Conservation (phyloP, 35 echinoderm and acorn worm genomes). For the Apostichopus californicus region DNA sequence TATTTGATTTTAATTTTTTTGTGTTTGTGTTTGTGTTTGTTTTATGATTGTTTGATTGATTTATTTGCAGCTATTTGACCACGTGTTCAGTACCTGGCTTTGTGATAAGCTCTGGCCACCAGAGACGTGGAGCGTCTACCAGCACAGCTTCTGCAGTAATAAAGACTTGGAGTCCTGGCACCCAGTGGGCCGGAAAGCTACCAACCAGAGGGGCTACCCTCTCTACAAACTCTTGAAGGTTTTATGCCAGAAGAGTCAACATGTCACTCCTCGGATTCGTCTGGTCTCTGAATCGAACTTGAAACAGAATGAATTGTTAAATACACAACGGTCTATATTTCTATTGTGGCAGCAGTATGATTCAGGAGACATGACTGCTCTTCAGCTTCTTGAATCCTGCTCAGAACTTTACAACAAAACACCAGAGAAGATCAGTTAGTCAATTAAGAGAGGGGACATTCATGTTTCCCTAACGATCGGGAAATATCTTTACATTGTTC, state of each 20-base stretch:
- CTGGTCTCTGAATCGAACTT: not conserved
- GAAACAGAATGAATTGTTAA: not conserved
- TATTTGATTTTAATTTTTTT: no score
- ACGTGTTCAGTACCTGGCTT: not conserved
- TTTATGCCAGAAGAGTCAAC: not conserved
- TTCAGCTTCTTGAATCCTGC: not conserved
- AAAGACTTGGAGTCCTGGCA: not conserved
- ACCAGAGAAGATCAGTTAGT: no score
- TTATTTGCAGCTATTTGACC: not conserved
- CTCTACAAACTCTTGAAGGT: not conserved
- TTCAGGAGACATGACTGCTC: not conserved
- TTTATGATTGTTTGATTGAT: not conserved
- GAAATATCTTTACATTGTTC: no score
- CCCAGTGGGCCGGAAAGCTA: not conserved
- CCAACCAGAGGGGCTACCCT: not conserved
- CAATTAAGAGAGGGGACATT: no score
- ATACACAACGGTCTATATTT: not conserved
- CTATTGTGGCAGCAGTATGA: not conserved
- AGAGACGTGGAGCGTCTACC: not conserved
- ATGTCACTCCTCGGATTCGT: not conserved
- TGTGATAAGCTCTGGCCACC: slow-evolving; percentile 1
- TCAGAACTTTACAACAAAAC: not conserved
- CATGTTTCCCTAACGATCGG: no score
- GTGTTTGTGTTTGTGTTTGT: no score
- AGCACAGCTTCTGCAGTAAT: not conserved